These are phyloP conservation scores for Drosophila aldrichi DNA, from an alignment of 2,888 invertebrate genomes.

Conservation along the genomic window DNA sequence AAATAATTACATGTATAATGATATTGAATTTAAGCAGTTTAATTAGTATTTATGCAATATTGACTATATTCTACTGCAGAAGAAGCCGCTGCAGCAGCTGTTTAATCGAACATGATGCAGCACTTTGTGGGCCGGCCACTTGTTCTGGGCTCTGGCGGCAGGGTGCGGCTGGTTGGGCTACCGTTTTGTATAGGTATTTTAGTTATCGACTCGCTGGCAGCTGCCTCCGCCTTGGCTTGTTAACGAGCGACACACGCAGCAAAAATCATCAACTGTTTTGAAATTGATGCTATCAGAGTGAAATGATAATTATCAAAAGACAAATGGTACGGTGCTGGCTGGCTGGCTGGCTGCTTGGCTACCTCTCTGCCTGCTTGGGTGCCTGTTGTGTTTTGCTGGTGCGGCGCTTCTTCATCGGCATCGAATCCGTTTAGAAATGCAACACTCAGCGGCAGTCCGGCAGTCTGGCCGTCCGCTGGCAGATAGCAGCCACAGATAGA, in stretches of 20 bases:
- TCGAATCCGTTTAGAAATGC: slow-evolving; percentile 63
- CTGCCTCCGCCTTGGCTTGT: slow-evolving; percentile 58
- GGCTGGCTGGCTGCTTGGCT: slow-evolving; percentile 1
- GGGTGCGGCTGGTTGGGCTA: slow-evolving; percentile 45
- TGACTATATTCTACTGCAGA: background rate
- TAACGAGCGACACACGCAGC: slow-evolving; percentile 78
- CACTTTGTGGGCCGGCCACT: slow-evolving; percentile 38
- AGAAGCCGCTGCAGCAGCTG: slow-evolving; percentile 43
- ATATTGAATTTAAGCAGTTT: background rate
- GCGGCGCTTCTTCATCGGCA: slow-evolving; percentile 36
- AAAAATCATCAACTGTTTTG: slow-evolving; percentile 76
- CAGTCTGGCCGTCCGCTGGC: slow-evolving; percentile 42
- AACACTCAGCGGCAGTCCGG: slow-evolving; percentile 69
- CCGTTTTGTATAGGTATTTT: slow-evolving; percentile 70
- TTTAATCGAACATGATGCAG: slow-evolving; percentile 47
- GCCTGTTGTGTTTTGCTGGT: slow-evolving; percentile 16
- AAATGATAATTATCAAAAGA: slow-evolving; percentile 78
- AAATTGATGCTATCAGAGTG: slow-evolving; percentile 77
- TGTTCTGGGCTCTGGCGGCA: slow-evolving; percentile 22
- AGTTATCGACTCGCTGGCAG: slow-evolving; percentile 64
- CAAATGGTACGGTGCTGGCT: slow-evolving; percentile 64
- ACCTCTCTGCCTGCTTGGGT: background rate
- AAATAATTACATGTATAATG: background rate
- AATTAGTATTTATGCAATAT: background rate
- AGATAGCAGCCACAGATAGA: slow-evolving; percentile 54